Percentiles rank a stretch among this genome's conserved stretches.
Evolutionary conservation across 2,113 vertebrate species (phyloP).

Genomic region (Xerus inauris): DNA sequence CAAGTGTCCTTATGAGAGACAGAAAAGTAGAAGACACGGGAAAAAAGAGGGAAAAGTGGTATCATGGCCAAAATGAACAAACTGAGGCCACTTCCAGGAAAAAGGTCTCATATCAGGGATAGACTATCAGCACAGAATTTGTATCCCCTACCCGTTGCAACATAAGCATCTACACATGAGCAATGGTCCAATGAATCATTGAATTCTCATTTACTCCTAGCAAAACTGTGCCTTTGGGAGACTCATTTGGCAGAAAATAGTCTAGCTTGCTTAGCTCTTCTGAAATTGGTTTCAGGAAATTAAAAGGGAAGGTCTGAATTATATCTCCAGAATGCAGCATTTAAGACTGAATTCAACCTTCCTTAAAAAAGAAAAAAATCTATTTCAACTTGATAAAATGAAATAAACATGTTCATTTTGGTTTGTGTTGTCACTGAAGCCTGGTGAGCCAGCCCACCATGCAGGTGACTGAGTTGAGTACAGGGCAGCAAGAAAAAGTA

Average conservation of each 20-base stretch:
- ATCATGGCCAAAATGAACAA: background rate
- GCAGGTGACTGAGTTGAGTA: background rate
- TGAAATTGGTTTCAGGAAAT: slow-evolving; percentile 58
- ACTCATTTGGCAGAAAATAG: slow-evolving; percentile 40
- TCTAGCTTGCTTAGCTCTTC: slow-evolving; percentile 31
- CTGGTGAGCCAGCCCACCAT: background rate
- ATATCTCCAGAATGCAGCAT: background rate
- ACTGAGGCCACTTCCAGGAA: background rate
- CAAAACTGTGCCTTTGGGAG: slow-evolving; percentile 44
- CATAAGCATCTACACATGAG: background rate
- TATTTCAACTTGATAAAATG: slow-evolving; percentile 31
- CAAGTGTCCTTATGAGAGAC: background rate
- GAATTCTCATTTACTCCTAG: background rate
- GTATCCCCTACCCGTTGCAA: background rate
- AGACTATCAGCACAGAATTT: background rate
- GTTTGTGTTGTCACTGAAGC: background rate
- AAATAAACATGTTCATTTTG: background rate
- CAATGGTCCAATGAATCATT: background rate
- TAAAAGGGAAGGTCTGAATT: slow-evolving; percentile 47
- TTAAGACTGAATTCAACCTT: background rate
- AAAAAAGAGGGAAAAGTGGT: background rate
- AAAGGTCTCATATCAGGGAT: background rate
- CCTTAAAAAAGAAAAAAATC: background rate
- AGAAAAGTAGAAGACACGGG: background rate
- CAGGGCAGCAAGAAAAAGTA: background rate